Evolutionary conservation across 2,888 invertebrate genomes (phyloP), one percentile per base, ranked within the genome.

Genomic region (Macropis europaea): DNA sequence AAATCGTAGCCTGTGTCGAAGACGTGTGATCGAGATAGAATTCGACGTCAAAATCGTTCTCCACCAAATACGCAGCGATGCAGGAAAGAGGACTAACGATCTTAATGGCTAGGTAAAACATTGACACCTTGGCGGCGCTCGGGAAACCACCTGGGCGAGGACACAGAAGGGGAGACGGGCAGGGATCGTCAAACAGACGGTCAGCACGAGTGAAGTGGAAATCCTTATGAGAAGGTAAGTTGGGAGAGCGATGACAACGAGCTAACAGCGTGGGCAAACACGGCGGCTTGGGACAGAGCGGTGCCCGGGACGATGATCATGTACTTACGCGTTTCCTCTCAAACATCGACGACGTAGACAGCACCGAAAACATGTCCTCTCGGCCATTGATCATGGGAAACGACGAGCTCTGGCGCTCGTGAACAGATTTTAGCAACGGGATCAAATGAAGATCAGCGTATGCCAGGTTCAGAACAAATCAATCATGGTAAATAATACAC

Each of bases 321-420:
- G 86, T 88, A 88, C 86, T 88, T 86, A 86, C 84, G 85, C 88
- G 87, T 88, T 88, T 88, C 88, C 87, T 87, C 85, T 88, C 88
- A 89, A 88, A 88, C 88, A 87, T 82, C 82, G 70, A 73, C 71
- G 42, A 77, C 64, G 81, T 61, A 74, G 66, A 71, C 73, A 50
- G 71, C 74, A 62, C 26, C 63, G 61, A 59, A 56, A 64, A 64
- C 73, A 68, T 54, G 42, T 63, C 81, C 74, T 73, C 73, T 72
- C 75, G 79, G 67, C 71, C 73, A 81, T 74, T 69, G 73, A 81
- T 82, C 80, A 82, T 79, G 82, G 75, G 82, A 82, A 84, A 79
- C 74, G 73, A 61, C 73, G 56, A 63, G 69, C 67, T 40, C 52
- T 60, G 63, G 54, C 52, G 50, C 53, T 24, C 57, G 19, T 43